Evolutionary conservation across 2,888 invertebrate species (phyloP).

Genomic region (Eucera pruinosa): DNA sequence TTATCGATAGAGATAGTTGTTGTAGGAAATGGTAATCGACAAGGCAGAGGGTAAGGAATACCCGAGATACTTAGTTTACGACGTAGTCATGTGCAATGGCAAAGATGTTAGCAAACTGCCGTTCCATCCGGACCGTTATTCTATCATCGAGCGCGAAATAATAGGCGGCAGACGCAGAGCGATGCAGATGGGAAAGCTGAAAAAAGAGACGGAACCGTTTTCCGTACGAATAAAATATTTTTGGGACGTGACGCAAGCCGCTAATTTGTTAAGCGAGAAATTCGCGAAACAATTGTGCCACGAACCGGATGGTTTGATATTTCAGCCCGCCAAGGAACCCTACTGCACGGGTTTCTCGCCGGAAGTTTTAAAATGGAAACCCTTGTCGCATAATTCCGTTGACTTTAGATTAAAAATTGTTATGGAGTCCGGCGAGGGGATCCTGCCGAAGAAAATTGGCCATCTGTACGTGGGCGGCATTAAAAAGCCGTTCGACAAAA

Average conservation of each 20-base stretch:
- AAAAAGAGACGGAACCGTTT: conserved; percentile 93
- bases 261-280: conserved; percentile 91
- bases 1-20: conserved; percentile 60
- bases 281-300: conserved; percentile 94
- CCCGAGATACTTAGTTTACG: conserved; percentile 97
- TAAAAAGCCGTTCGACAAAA: conserved; percentile 88
- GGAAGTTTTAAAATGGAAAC: conserved; percentile 99
- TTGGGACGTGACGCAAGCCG: conserved; percentile 92
- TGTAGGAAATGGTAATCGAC: conserved; percentile 98
- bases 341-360: conserved; percentile 93
- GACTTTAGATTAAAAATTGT: conserved; percentile 96
- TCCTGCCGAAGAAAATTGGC: conserved; percentile 89
- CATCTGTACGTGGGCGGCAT: conserved; percentile 91
- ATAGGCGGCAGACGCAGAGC: conserved; percentile 89
- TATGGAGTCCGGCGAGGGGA: conserved; percentile 89
- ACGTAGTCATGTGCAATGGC: conserved; percentile 94
- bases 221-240: conserved; percentile 96
- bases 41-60: conserved; percentile 90
- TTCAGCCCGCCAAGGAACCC: conserved; percentile 95
- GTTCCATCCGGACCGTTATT: conserved; percentile 91
- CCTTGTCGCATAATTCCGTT: conserved; percentile 95
- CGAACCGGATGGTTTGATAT: conserved; percentile 99
- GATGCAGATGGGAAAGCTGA: conserved; percentile 90
- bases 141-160: conserved; percentile 91
- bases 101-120: conserved; percentile 90